Evolutionary conservation across 2,113 vertebrate species (phyloP).

Genomic region (Prochilodus magdalenae): DNA sequence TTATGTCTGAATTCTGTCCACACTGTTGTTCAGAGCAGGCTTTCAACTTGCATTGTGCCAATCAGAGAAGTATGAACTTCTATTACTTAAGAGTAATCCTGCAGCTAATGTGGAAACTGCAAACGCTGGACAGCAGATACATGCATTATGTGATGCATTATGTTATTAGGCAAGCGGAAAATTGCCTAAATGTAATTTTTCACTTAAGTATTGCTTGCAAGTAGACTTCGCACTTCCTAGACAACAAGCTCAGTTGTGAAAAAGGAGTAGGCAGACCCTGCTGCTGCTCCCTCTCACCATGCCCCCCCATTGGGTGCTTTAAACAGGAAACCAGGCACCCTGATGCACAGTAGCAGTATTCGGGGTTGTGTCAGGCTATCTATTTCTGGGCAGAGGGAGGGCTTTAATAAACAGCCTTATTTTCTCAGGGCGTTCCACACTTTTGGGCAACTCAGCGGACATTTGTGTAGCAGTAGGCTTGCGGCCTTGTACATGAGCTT

Average conservation of each 20-base stretch:
- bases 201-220: background rate
- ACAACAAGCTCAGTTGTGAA: background rate
- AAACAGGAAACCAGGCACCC: constrained; percentile 31
- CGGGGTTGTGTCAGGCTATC: constrained; percentile 2
- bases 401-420: background rate
- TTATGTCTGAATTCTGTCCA: too few species aligned
- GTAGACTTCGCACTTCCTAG: constrained; percentile 22
- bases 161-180: too few species aligned
- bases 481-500: background rate
- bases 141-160: too few species aligned
- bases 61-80: too few species aligned
- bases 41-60: too few species aligned
- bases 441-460: background rate
- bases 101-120: too few species aligned
- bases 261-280: background rate
- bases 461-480: background rate
- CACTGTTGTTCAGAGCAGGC: too few species aligned
- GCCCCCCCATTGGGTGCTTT: background rate
- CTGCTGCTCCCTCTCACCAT: background rate
- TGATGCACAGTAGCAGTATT: constrained; percentile 2
- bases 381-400: background rate
- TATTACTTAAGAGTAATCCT: too few species aligned
- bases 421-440: background rate
- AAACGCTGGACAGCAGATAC: too few species aligned
- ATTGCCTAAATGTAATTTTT: background rate